Evolutionary conservation across 2,797 vertebrate genomes (phyloP), one percentile per base, ranked within the genome.

Genomic region (Pangasius macronema): DNA sequence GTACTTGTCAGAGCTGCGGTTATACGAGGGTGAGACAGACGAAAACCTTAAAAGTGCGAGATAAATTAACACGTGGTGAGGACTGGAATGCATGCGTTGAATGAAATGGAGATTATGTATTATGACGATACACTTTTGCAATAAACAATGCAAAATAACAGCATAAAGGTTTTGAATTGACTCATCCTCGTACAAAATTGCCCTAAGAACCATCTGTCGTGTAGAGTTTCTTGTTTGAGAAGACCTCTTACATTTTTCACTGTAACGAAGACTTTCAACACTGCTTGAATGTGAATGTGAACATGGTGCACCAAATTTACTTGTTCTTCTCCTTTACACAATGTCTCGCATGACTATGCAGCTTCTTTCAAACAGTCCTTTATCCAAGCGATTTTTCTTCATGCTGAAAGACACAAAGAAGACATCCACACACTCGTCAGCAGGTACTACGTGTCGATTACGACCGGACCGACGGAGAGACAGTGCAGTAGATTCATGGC

Each of bases 401-500:
- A 1, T 24, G 0, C 20, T n/a, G n/a, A n/a, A n/a, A n/a, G n/a
- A n/a, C n/a, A n/a, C n/a, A n/a, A n/a, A n/a, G n/a, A n/a, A n/a
- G n/a, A n/a, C n/a, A n/a, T n/a, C n/a, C n/a, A n/a, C n/a, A n/a
- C n/a, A n/a, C n/a, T n/a, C n/a, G n/a, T n/a, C n/a, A n/a, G n/a
- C n/a, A n/a, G n/a, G n/a, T n/a, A n/a, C n/a, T n/a, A n/a, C n/a
- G n/a, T n/a, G n/a, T n/a, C n/a, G n/a, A n/a, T n/a, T n/a, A n/a
- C n/a, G n/a, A n/a, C n/a, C n/a, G n/a, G n/a, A n/a, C n/a, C n/a
- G n/a, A n/a, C n/a, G n/a, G n/a, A n/a, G n/a, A n/a, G n/a, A n/a
- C n/a, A n/a, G n/a, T n/a, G 92, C 93, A 94, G 93, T 92, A 92
- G 89, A 95, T 94, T 94, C 94, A 96, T 96, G 96, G 96, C 96